Percentiles rank a stretch among this genome's conserved stretches.
Evolutionary conservation across 2,113 vertebrate genomes (phyloP).

Genomic region (Grammomys surdaster): DNA sequence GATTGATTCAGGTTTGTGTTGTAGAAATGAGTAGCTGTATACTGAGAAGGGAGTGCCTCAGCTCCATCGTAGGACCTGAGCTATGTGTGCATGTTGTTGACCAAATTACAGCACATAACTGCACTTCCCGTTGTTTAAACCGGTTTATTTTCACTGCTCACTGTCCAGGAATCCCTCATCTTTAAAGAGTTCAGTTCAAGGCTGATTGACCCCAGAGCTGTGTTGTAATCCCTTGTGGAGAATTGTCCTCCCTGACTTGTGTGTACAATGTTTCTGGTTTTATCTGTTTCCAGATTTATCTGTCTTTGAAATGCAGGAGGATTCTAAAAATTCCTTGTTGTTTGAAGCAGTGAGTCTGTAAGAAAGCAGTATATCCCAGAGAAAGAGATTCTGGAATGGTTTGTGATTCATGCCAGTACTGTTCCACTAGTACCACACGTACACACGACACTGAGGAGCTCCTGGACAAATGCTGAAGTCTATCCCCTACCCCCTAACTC

Average conservation of each 20-base stretch:
- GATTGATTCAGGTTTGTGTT: neutral
- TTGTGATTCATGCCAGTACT: neutral
- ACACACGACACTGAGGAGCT: neutral
- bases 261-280: neutral
- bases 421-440: neutral
- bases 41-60: neutral
- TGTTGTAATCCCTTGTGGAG: neutral
- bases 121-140: neutral
- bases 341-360: neutral
- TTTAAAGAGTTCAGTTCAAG: constrained; percentile 5
- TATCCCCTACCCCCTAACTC: neutral
- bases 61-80: neutral
- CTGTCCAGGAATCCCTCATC: neutral
- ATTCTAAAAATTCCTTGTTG: neutral
- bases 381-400: neutral
- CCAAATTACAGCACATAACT: too few species aligned
- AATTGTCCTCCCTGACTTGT: neutral
- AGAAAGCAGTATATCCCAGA: neutral
- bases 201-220: neutral
- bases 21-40: neutral
- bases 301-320: neutral
- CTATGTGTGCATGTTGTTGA: too few species aligned
- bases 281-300: neutral
- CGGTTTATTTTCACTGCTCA: neutral
- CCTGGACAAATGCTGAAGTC: neutral